Evolutionary conservation across 2,113 vertebrate species (phyloP).

Genomic region (Illadopsis cleaveri): DNA sequence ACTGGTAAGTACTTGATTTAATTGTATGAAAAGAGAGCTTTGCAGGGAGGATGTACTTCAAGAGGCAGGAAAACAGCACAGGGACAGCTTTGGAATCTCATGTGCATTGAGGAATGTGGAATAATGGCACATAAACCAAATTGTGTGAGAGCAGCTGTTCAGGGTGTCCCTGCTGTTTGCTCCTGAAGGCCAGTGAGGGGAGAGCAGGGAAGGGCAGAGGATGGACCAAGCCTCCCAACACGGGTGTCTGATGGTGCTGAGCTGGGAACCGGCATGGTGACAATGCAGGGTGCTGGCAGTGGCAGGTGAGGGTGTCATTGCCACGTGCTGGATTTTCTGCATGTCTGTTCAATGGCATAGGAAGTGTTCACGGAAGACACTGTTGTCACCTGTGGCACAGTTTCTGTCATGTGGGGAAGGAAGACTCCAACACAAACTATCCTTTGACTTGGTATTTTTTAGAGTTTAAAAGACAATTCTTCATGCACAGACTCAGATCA

Average conservation of each 20-base stretch:
- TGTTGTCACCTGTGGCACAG: neutral
- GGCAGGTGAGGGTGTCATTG: neutral
- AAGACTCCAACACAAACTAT: neutral
- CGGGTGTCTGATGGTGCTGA: neutral
- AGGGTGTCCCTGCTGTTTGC: too few relatives aligned
- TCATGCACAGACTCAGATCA: neutral
- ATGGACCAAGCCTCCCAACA: too few relatives aligned
- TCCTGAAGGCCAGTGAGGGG: too few relatives aligned
- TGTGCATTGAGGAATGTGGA: too few relatives aligned
- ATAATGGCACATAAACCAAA: too few relatives aligned
- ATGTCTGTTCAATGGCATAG: neutral
- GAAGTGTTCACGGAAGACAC: neutral
- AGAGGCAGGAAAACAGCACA: too few relatives aligned
- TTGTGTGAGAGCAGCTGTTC: too few relatives aligned
- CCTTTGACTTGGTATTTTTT: neutral
- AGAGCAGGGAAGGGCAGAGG: too few relatives aligned
- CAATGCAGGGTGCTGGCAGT: neutral
- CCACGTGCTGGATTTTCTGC: neutral
- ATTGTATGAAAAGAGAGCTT: neutral
- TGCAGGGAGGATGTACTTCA: too few relatives aligned
- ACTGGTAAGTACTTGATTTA: too few relatives aligned
- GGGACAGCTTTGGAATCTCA: too few relatives aligned
- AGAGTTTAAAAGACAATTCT: neutral
- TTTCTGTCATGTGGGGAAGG: neutral
- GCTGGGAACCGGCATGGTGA: neutral